Evolutionary conservation across 1,140 invertebrate species (phyloP).

Genomic region (Procambarus virginalis): DNA sequence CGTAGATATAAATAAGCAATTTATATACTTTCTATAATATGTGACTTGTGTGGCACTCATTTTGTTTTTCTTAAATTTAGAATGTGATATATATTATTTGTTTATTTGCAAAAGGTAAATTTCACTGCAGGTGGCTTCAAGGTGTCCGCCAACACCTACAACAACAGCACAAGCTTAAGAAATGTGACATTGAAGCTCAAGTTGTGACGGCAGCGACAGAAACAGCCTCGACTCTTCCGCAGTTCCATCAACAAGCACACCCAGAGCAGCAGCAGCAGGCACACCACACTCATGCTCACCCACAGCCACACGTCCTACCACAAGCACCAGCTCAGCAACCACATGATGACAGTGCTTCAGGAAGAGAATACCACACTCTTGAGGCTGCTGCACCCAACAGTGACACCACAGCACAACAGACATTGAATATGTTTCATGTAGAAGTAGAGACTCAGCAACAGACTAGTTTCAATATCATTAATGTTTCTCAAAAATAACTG

Average conservation of each 20-base stretch:
- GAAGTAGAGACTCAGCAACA: conserved; percentile 15
- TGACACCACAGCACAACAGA: conserved; percentile 34
- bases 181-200: conserved; percentile 68
- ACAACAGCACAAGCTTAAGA: conserved; percentile 69
- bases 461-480: conserved; percentile 52
- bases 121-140: conserved; percentile 55
- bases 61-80: no score
- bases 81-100: no score
- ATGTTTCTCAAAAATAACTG: neutral
- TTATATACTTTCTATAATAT: no score
- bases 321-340: neutral
- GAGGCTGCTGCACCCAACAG: conserved; percentile 40
- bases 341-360: conserved; percentile 31
- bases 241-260: conserved; percentile 57
- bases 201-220: conserved; percentile 61
- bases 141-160: conserved; percentile 66
- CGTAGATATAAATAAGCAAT: no score
- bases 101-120: no score
- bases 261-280: conserved; percentile 7
- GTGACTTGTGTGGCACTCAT: no score
- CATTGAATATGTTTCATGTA: conserved; percentile 57
- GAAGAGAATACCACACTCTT: conserved; percentile 51
- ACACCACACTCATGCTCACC: conserved; percentile 20
- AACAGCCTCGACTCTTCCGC: conserved; percentile 36
- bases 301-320: neutral